These are phyloP conservation scores for Aphodius sticticus DNA, from an alignment of 2,888 invertebrate species.

Conservation along the genomic window DNA sequence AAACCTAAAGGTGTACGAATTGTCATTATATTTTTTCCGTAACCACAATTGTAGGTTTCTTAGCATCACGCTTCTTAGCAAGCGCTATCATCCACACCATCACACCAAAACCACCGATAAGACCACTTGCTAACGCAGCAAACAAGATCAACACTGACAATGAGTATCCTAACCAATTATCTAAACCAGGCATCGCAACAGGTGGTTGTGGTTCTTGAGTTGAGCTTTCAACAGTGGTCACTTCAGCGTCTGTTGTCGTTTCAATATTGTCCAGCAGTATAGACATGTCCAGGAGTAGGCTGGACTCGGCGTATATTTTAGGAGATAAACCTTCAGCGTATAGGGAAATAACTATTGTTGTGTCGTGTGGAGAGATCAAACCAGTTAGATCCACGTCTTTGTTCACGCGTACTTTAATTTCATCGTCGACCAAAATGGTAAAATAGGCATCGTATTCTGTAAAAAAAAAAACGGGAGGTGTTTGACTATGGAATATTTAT, in stretches of 20 bases:
- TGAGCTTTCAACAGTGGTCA: background rate
- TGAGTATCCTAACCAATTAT: background rate
- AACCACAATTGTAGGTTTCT: background rate
- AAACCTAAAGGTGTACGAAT: too few relatives aligned
- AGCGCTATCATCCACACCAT: background rate
- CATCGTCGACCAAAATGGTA: background rate
- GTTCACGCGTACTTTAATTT: background rate
- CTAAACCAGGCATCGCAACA: background rate
- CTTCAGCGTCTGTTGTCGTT: slow-evolving; percentile 14
- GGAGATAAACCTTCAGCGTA: slow-evolving; percentile 13
- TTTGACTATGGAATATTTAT: background rate
- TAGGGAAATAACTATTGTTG: background rate
- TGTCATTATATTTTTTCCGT: background rate
- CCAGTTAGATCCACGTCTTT: slow-evolving; percentile 4
- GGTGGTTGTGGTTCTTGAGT: background rate
- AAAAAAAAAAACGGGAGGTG: background rate
- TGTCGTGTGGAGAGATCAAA: background rate
- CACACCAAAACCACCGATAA: background rate
- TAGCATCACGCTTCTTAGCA: background rate
- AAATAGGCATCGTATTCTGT: slow-evolving; percentile 21
- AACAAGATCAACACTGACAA: background rate
- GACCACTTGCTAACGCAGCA: background rate
- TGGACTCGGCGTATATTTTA: slow-evolving; percentile 16
- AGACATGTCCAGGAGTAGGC: slow-evolving; percentile 7
- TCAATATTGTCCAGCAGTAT: background rate